Evolutionary conservation across 2,113 vertebrate genomes (phyloP), one percentile per base, ranked within the genome.

Genomic region (Corydoras maculifer): DNA sequence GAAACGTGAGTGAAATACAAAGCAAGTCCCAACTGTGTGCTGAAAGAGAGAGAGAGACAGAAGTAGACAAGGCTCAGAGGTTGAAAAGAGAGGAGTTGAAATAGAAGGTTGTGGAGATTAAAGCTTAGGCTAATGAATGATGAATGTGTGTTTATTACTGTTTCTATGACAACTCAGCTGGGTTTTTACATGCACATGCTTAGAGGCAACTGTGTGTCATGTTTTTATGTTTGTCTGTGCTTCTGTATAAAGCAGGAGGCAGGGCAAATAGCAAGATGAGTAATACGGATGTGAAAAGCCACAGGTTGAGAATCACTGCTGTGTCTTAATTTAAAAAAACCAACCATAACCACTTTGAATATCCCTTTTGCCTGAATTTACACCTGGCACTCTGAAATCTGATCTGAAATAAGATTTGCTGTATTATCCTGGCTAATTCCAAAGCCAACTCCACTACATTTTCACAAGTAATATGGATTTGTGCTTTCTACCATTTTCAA

Each of bases 111-210:
- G 55, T 25, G 50, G 43, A 18, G 60, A n/a, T 53, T 65, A 65
- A 31, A 57, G 49, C n/a, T 69, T 59, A 59, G 54, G 73, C 58
- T 62, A 68, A 55, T 65, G 61, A 60, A 43, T 58, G 73, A 75
- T 13, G 58, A 54, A 18, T 59, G 14, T 72, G 67, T 79, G 63
- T 76, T 70, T 79, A 74, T 74, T 73, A 64, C 62, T 67, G 74
- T 79, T 73, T 73, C 78, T 74, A 70, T 78, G 74, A 73, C 78
- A 74, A 79, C 78, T 73, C 65, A 61, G 77, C 65, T 73, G 73
- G 72, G 73, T 69, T 65, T 75, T 67, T 66, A 69, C 69, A 68
- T 68, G 49, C 32, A 30, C 3, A 35, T 25, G 53, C 58, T 57
- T 35, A 29, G 32, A 25, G 35, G 43, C 51, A 49, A 49, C 58